A percentile compares a stretch with the other conserved stretches of the same genome.
Evolutionary conservation across 2,888 invertebrate genomes (phyloP).

Genomic region (Ephialtes manifestator): DNA sequence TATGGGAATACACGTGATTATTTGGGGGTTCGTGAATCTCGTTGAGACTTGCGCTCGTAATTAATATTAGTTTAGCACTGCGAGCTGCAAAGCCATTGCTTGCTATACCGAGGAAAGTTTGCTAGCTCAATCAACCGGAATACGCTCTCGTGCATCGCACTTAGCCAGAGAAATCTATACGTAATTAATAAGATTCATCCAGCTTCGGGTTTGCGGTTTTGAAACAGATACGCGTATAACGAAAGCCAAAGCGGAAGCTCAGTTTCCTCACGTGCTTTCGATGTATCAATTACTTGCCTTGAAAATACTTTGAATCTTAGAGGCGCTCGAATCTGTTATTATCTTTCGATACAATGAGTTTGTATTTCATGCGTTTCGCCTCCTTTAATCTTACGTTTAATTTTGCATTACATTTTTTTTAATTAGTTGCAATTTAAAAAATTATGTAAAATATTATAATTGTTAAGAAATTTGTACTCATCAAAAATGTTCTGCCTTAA

Average conservation of each 20-base stretch:
- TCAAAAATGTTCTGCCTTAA: no score
- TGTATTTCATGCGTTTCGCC: no score
- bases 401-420: no score
- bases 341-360: background rate
- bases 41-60: background rate
- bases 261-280: background rate
- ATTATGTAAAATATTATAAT: no score
- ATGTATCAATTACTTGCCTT: background rate
- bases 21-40: background rate
- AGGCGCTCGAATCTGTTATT: background rate
- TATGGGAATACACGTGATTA: background rate
- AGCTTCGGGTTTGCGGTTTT: background rate
- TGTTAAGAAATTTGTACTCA: no score
- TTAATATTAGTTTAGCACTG: conserved; percentile 2
- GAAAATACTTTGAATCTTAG: background rate
- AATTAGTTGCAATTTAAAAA: no score
- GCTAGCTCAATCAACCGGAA: background rate
- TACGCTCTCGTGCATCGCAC: background rate
- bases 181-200: conserved; percentile 12
- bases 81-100: background rate
- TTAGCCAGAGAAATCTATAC: background rate
- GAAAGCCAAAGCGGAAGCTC: background rate
- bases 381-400: no score
- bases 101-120: background rate
- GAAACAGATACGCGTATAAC: background rate